phyloP scores from a whole-genome alignment of 2,888 invertebrate genomes.

The Rhingia campestris region DNA sequence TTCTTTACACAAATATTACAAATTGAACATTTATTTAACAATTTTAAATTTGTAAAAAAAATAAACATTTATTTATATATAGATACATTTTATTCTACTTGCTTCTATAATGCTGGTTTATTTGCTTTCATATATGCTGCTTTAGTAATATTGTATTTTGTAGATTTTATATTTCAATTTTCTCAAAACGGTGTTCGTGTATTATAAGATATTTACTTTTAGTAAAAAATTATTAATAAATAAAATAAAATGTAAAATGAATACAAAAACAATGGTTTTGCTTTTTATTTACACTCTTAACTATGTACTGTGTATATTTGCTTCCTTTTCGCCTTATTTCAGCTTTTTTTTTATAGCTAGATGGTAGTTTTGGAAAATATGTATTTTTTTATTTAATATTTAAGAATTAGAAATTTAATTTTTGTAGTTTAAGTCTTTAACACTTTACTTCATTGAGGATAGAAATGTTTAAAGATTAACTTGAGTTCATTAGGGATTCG shows the following conservation, averaged over 20 bases:
- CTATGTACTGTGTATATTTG: conserved; percentile 26
- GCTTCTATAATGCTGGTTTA: conserved; percentile 51
- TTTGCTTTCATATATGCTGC: conserved; percentile 43
- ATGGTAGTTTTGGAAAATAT: conserved; percentile 5
- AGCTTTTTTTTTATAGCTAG: conserved; percentile 22
- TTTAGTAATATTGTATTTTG: conserved; percentile 22
- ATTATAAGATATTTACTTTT: conserved; percentile 16
- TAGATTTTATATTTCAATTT: conserved; percentile 8
- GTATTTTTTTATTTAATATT: neutral
- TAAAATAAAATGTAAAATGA: conserved; percentile 35
- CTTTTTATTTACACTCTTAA: conserved; percentile 49
- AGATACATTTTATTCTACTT: conserved; percentile 5
- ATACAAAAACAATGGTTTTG: conserved; percentile 13
- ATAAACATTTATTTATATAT: conserved; percentile 11
- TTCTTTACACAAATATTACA: conserved; percentile 16
- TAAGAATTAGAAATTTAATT: neutral
- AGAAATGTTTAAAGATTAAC: too few relatives aligned
- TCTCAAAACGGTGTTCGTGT: conserved; percentile 37
- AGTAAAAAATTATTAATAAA: conserved; percentile 18
- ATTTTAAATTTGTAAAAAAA: neutral
- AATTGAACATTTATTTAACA: neutral
- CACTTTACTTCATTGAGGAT: too few relatives aligned
- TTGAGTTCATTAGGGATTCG: too few relatives aligned
- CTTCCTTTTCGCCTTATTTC: conserved; percentile 15
- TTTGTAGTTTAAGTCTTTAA: too few relatives aligned